Base-by-base conservation (phyloP, 1,140 invertebrate genomes). In the Drosophila nasuta region DNA sequence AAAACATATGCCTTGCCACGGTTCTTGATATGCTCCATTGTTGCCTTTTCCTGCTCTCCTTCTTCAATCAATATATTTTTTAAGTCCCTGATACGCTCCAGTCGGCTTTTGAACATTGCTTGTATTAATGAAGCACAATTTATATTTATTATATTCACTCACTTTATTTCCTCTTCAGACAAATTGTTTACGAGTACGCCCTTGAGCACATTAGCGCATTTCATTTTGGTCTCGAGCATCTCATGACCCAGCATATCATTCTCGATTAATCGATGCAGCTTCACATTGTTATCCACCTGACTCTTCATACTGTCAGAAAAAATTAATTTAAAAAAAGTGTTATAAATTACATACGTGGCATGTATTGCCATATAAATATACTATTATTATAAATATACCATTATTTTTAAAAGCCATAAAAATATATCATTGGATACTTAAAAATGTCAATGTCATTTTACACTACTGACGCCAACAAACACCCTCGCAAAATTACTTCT, bases 201-300 rank as follows among this genome's bases (percentile, higher is more conserved):
- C 52, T 86, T 85, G 1, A 89, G 28, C 0, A 91, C 76, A 13
- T 71, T 85, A 6, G 91, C 81, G n/a, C 85, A 80, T 41, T 89
- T 91, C 79, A 90, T 87, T 65, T 92, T 92, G 0, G 69, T 80
- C 25, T 83, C 73, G 6, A 91, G 59, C 65, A 78, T 79, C 15
- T 92, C 77, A 43, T 90, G 88, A 11, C 67, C 78, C 67, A 91
- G 17, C 64, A 87, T 89, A 25, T 91, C 91, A 2, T 77, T 75
- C 6, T 89, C 87, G 52, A 88, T 89, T 58, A 77, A 75, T 11
- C 89, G 88, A 45, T 87, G 74, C 10, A 92, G 63, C 49, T 89
- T 91, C 11, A 88, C 72, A 68, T 92, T 92, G 56, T 91, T 91
- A 17, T 91, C 83, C 28, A 92, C 77, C 58, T 91, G 91, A 51